Base-by-base conservation (phyloP, 53 echinoderm and acorn worm genomes). In the Paelopatides confundens region DNA sequence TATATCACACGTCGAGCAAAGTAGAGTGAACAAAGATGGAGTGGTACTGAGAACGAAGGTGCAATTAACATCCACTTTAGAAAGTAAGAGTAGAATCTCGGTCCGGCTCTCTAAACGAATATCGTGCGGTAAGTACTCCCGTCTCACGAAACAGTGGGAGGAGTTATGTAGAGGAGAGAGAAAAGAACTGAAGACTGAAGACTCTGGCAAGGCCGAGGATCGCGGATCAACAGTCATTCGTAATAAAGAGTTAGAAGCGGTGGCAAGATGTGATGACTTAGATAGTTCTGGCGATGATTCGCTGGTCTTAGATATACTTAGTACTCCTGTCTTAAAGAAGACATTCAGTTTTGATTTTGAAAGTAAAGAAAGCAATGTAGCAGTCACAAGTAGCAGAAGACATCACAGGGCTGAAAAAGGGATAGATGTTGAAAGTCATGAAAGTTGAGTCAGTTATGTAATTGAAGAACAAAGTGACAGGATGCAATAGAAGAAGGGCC, bases 111-210 rank as follows among this genome's bases (percentile, higher is more conserved):
- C 93, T 34, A 93, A 93, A 51, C 89, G 97, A 6, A 93, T 93
- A 47, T 97, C 97, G 0, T 92, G 93, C 18, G 97, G 97, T 18
- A 97, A 97, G 81, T 97, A 97, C 88, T 95, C 97, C 10, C 64
- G 79, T 5, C 82, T 95, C 39, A 63, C 95, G 1, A 88, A 95
- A 51, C 85, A 95, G 53, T 97, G 97, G 97, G 97, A 97, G 71
- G 62, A 65, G 27, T 34, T 83, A 10, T 83, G 84, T 30, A 43
- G 53, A 0, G 79, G 79, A 33, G 53, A 79, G 53, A 79, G 79
- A 31, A 46, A 79, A 48, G 27, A 30, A 33, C 53, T 79, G 33
- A 31, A 79, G 8, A 48, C 12, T 29, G 30, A 50, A 13, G 34
- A 50, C 21, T 36, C 21, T 3, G 76, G 39, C 28, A 53, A 79